Base-by-base conservation (phyloP, 2,888 invertebrate species). In the Cartodere bifasciata region DNA sequence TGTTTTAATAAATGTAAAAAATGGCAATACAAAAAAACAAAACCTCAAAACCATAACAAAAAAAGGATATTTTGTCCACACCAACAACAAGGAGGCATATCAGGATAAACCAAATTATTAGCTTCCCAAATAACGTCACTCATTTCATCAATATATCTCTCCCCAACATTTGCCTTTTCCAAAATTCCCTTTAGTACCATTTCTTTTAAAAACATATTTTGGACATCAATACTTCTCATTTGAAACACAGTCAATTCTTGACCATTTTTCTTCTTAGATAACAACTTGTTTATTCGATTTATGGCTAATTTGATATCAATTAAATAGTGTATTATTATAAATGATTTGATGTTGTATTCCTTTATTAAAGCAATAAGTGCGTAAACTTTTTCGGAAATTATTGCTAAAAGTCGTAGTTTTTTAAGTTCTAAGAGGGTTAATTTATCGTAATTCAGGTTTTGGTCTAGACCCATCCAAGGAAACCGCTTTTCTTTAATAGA, bases 41-140 rank as follows among this genome's bases (percentile, higher is more conserved):
- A n/a, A 11, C 4, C 10, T 5, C 14, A 10, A 24, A 24, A 6
- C 10, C 5, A 4, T 13, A 24, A 16, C 9, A 7, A 13, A 12
- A 44, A 50, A 53, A 53, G 52, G 52, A 53, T 53, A 50, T 56
- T 53, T 46, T 55, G 48, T 39, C 50, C 50, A 38, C 57, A 57
- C 49, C 50, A 52, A 16, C 40, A 25, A 34, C 57, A 57, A 13
- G 43, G 42, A 10, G 48, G 40, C 39, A 48, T 43, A n/a, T 45
- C 41, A 1, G 54, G 50, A 38, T 52, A 54, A 31, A 42, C 38
- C 16, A 58, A 14, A 34, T 52, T 48, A 28, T 55, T 52, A 6
- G 52, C 49, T 23, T 46, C 41, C 17, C 37, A 35, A 40, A 55
- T 46, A 13, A 55, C 46, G 13, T 44, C 42, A 24, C 37, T 41